phyloP scores from a whole-genome alignment of 1,140 invertebrate genomes.

The Drosophila guanche region DNA sequence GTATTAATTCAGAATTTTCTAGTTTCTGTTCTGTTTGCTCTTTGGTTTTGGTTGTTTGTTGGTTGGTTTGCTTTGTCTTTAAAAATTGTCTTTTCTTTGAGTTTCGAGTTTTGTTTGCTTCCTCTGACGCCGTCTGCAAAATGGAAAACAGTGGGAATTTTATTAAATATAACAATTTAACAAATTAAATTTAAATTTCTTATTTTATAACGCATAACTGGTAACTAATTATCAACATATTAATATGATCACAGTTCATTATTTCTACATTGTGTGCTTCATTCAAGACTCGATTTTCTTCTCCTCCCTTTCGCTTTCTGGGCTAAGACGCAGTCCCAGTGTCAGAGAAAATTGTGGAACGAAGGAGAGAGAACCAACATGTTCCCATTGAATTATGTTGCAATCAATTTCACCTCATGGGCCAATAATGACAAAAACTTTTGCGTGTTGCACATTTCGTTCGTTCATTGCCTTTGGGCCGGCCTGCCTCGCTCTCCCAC shows the following conservation, averaged over 20 bases:
- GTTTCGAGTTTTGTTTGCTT: conserved; percentile 4
- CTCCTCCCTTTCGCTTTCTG: no score
- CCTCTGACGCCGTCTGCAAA: background rate
- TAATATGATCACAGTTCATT: no score
- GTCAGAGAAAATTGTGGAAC: background rate
- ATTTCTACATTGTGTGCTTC: no score
- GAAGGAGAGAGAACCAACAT: conserved; percentile 1
- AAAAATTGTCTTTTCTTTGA: conserved; percentile 15
- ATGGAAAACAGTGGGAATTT: background rate
- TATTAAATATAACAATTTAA: no score
- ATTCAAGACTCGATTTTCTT: no score
- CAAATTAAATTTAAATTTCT: no score
- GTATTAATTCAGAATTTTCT: conserved; percentile 36
- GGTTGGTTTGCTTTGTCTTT: conserved; percentile 8
- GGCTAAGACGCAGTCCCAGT: no score
- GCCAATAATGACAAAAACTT: conserved; percentile 81
- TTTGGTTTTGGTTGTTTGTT: conserved; percentile 19
- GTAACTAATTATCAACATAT: no score
- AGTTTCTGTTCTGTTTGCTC: conserved; percentile 5
- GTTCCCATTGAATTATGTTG: conserved; percentile 71
- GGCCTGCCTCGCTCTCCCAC: conserved; percentile 15
- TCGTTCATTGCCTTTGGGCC: conserved; percentile 27
- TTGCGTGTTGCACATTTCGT: conserved; percentile 78
- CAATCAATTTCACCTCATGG: conserved; percentile 81
- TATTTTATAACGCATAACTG: no score